These are phyloP conservation scores for Botrylloides violaceus DNA, from an alignment of 23 tunicate species.

Conservation along the genomic window DNA sequence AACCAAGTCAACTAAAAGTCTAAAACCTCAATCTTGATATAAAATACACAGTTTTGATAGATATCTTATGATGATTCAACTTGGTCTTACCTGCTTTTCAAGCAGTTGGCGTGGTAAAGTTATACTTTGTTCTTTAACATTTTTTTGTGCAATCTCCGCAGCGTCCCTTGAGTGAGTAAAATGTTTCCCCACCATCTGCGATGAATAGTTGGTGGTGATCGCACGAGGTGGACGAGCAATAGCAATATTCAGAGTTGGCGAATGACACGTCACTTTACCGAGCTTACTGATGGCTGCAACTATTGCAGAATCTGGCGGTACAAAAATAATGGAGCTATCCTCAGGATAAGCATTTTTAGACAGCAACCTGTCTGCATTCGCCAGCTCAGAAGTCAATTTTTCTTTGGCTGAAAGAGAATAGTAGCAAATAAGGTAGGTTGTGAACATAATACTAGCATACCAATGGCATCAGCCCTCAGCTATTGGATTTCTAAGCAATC, in stretches of 20 bases:
- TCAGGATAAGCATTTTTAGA: conserved; percentile 30
- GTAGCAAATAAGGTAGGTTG: too few species aligned
- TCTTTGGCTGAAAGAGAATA: conserved; percentile 47
- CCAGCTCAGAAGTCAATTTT: conserved; percentile 22
- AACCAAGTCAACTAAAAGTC: too few species aligned
- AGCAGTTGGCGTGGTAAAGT: not conserved
- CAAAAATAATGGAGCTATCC: conserved; percentile 45
- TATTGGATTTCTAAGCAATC: too few species aligned
- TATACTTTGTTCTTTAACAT: not conserved
- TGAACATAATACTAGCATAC: not conserved
- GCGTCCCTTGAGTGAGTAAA: not conserved
- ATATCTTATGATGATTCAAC: too few species aligned
- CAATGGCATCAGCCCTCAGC: not conserved
- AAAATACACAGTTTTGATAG: too few species aligned
- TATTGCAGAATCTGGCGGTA: conserved; percentile 35
- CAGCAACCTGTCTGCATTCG: not conserved
- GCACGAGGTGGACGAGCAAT: not conserved
- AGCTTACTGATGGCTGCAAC: conserved; percentile 2
- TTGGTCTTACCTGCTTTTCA: conserved; percentile 1
- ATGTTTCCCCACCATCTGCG: conserved; percentile 4
- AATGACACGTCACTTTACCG: conserved; percentile 5
- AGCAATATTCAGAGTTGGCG: not conserved
- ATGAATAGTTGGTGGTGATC: not conserved
- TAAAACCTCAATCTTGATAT: too few species aligned
- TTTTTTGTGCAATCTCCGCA: not conserved